Conservation (phyloP, 2,797 vertebrate genomes). For the Borostomias antarcticus region DNA sequence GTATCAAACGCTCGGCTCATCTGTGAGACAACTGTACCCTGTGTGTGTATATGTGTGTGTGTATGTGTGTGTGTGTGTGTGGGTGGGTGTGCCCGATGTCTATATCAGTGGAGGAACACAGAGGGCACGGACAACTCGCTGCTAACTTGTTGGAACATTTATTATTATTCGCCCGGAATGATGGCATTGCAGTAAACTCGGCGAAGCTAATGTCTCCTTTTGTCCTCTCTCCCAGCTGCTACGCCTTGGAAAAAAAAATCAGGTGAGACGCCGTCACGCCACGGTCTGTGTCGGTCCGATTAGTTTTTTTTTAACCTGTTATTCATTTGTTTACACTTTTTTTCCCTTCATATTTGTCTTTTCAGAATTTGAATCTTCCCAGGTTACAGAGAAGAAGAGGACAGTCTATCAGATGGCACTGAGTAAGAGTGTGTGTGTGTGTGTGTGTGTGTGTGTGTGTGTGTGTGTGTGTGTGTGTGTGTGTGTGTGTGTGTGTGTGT, state of each 20-base stretch:
- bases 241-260: slow-evolving; percentile 94
- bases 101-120: background rate
- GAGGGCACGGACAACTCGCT: slow-evolving; percentile 29
- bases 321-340: background rate
- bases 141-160: slow-evolving; percentile 65
- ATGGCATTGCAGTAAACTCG: slow-evolving; percentile 52
- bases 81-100: background rate
- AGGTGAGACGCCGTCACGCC: slow-evolving; percentile 74
- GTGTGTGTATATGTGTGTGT: slow-evolving; percentile 29
- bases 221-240: slow-evolving; percentile 80
- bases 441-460: background rate
- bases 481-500: too few relatives aligned
- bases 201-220: slow-evolving; percentile 70
- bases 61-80: slow-evolving; percentile 7
- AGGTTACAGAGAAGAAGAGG: slow-evolving; percentile 91
- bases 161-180: slow-evolving; percentile 71
- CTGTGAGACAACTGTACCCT: too few relatives aligned
- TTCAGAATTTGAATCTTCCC: slow-evolving; percentile 87
- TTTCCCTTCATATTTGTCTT: background rate
- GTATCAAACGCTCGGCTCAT: too few relatives aligned
- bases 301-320: slow-evolving; percentile 36
- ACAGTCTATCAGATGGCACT: slow-evolving; percentile 96
- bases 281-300: slow-evolving; percentile 43
- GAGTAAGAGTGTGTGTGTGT: slow-evolving; percentile 78
- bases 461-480: background rate